phyloP scores from a whole-genome alignment of 2,113 vertebrate species.

The Ranitomeya variabilis region DNA sequence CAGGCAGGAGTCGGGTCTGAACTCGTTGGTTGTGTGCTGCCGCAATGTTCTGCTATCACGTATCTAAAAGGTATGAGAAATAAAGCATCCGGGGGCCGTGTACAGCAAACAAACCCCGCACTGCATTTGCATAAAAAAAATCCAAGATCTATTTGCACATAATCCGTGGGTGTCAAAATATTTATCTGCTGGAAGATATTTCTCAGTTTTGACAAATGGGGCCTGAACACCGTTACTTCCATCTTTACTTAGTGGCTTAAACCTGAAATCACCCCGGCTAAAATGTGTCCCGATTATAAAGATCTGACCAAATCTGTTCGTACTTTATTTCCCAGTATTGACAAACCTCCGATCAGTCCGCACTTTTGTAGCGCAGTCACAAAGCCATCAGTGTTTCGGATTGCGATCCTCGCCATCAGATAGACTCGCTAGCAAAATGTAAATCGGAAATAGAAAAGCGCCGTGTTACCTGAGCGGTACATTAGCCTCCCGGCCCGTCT shows the following conservation, averaged over 20 bases:
- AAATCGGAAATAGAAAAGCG: slow-evolving; percentile 29
- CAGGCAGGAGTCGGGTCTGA: too few species aligned
- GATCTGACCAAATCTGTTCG: not conserved
- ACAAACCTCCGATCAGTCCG: not conserved
- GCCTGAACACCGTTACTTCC: not conserved
- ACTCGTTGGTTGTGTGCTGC: too few species aligned
- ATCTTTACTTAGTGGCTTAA: not conserved
- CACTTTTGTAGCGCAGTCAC: not conserved
- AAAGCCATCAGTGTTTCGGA: slow-evolving; percentile 30
- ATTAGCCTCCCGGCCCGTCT: slow-evolving; percentile 36
- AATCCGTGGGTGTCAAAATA: too few species aligned
- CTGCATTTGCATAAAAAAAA: too few species aligned
- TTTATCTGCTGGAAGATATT: too few species aligned
- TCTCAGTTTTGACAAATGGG: too few species aligned
- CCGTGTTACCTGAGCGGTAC: slow-evolving; percentile 32
- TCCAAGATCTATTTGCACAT: too few species aligned
- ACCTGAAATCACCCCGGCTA: not conserved
- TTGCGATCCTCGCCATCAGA: slow-evolving; percentile 9
- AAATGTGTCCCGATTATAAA: not conserved
- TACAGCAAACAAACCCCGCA: too few species aligned
- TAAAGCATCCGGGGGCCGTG: too few species aligned
- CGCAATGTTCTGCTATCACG: too few species aligned
- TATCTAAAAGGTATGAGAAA: too few species aligned
- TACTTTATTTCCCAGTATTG: not conserved
- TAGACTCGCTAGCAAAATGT: slow-evolving; percentile 28